These are phyloP conservation scores for Caenorhabditis latens DNA, from an alignment of 1,140 invertebrate species.

Conservation along the genomic window DNA sequence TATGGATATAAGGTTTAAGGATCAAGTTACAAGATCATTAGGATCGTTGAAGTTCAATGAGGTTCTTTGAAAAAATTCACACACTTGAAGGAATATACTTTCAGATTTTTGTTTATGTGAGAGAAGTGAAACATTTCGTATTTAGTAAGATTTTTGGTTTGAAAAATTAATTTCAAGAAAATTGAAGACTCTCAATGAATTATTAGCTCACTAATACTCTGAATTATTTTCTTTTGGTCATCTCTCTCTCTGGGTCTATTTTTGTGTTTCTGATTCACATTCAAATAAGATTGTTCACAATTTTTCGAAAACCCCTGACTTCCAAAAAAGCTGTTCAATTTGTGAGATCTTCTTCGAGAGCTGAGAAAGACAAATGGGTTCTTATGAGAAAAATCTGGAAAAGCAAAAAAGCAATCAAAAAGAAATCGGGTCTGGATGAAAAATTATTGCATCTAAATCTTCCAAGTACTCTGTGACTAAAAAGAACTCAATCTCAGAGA, in stretches of 20 bases:
- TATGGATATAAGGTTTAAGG: not conserved
- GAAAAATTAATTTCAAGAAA: no score
- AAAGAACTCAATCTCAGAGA: not conserved
- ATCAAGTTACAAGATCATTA: not conserved
- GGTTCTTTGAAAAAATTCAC: not conserved
- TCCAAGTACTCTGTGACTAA: not conserved
- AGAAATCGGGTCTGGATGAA: not conserved
- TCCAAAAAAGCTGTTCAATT: not conserved
- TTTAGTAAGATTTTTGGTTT: no score
- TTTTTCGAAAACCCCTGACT: not conserved
- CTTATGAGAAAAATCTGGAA: not conserved
- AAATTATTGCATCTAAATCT: conserved; percentile 21
- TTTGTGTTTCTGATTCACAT: no score
- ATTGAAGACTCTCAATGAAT: no score
- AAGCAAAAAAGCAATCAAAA: not conserved
- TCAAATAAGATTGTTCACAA: not conserved
- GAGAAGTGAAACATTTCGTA: no score
- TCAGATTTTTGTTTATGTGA: no score
- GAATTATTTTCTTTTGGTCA: no score
- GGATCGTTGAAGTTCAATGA: not conserved
- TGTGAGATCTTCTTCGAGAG: not conserved
- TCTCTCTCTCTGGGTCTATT: no score
- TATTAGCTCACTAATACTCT: no score
- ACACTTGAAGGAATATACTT: no score
- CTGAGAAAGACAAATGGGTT: not conserved